Evolutionary conservation across 1,140 invertebrate species (phyloP).

Genomic region (Procambarus virginalis): DNA sequence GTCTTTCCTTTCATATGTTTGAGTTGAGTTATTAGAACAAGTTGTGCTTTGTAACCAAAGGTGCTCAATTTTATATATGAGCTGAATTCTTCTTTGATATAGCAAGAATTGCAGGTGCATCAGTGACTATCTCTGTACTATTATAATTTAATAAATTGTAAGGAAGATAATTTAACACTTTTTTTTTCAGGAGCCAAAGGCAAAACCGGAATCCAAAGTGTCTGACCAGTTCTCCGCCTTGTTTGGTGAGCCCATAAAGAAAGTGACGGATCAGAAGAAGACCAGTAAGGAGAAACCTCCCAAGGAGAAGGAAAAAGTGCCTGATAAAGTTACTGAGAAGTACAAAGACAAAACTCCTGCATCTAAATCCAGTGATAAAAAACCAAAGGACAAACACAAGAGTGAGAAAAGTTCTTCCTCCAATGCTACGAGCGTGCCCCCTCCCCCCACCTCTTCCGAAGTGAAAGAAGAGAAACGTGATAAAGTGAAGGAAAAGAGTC

Average conservation of each 20-base stretch:
- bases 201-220: constrained; percentile 41
- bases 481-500: constrained; percentile 30
- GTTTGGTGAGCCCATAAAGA: constrained; percentile 58
- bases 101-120: too few species aligned
- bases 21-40: too few species aligned
- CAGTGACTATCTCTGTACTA: too few species aligned
- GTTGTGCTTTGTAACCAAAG: too few species aligned
- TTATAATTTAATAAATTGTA: too few species aligned
- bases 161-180: too few species aligned
- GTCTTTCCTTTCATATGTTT: too few species aligned
- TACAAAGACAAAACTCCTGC: constrained; percentile 25
- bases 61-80: too few species aligned
- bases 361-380: constrained; percentile 34
- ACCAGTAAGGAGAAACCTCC: constrained; percentile 29
- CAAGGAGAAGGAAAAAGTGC: constrained; percentile 37
- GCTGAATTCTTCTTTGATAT: too few species aligned
- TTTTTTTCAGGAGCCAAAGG: constrained; percentile 36
- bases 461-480: constrained; percentile 23
- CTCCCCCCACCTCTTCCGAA: neutral
- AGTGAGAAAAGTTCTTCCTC: constrained; percentile 50
- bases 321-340: constrained; percentile 18
- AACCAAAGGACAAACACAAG: constrained; percentile 39
- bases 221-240: constrained; percentile 52
- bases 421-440: neutral
- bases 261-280: constrained; percentile 39